These are phyloP conservation scores for Nymphicus hollandicus DNA, from an alignment of 2,113 vertebrate genomes.

Conservation along the genomic window DNA sequence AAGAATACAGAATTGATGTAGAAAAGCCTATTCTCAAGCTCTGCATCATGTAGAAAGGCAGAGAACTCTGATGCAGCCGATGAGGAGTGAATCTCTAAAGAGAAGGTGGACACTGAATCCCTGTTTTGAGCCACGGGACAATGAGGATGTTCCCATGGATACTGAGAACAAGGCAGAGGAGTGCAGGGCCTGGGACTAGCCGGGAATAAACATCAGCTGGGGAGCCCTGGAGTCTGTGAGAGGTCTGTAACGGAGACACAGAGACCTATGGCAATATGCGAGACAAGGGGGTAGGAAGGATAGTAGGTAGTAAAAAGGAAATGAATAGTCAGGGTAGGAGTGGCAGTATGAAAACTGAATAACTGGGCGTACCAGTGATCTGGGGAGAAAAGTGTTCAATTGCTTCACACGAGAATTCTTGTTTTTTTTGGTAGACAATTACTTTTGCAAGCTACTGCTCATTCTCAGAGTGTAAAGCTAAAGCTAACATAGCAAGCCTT, in stretches of 20 bases:
- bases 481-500: not conserved
- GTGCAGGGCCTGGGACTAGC: slow-evolving; percentile 5
- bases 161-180: slow-evolving; percentile 27
- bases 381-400: not conserved
- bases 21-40: not conserved
- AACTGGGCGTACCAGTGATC: not conserved
- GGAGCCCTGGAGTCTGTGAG: not conserved
- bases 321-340: not conserved
- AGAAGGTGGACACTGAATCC: slow-evolving; percentile 27
- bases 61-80: not conserved
- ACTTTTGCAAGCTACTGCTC: not conserved
- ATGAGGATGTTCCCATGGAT: slow-evolving; percentile 48
- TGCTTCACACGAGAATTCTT: not conserved
- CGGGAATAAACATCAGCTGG: slow-evolving; percentile 27
- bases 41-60: not conserved
- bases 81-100: slow-evolving; percentile 34
- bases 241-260: not conserved
- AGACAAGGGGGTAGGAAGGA: not conserved
- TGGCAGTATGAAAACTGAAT: not conserved
- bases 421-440: not conserved
- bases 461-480: not conserved
- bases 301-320: not conserved
- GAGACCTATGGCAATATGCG: not conserved
- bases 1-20: not conserved
- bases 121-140: not conserved